phyloP scores from a whole-genome alignment of 2,797 vertebrate species.

The Eutrigla gurnardus region DNA sequence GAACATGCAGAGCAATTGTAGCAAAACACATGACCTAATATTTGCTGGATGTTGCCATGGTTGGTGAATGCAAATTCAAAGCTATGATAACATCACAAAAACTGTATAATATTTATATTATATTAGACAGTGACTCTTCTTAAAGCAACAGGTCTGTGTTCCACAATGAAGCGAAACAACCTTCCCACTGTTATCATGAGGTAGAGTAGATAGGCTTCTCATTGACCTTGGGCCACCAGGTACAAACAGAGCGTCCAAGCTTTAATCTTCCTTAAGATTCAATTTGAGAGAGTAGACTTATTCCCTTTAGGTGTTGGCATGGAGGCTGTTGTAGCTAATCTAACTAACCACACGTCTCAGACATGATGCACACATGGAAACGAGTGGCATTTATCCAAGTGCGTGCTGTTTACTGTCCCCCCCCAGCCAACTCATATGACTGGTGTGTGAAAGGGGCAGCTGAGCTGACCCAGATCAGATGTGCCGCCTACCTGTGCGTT shows the following conservation, averaged over 20 bases:
- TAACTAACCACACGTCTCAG: constrained; percentile 1
- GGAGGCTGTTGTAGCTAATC: background rate
- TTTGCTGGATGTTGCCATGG: background rate
- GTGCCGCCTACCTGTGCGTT: constrained; percentile 82
- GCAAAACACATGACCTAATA: background rate
- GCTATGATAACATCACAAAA: too few relatives aligned
- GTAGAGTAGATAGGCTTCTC: background rate
- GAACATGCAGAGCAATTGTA: background rate
- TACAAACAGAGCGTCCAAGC: background rate
- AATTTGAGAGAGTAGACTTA: background rate
- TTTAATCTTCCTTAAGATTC: background rate
- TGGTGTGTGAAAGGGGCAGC: background rate
- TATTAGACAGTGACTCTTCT: background rate
- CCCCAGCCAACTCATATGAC: background rate
- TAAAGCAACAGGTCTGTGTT: background rate
- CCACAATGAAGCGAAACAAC: background rate
- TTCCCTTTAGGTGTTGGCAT: background rate
- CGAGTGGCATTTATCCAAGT: background rate
- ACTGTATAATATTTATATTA: too few relatives aligned
- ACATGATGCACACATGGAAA: background rate
- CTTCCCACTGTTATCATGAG: background rate
- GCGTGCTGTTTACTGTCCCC: background rate
- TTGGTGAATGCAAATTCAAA: too few relatives aligned
- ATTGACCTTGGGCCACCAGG: background rate
- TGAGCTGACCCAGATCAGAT: background rate